Percentiles rank a stretch among this genome's conserved stretches.
These are phyloP conservation scores for Paramormyrops kingsleyae DNA, from an alignment of 2,113 vertebrate species.

Conservation along the genomic window DNA sequence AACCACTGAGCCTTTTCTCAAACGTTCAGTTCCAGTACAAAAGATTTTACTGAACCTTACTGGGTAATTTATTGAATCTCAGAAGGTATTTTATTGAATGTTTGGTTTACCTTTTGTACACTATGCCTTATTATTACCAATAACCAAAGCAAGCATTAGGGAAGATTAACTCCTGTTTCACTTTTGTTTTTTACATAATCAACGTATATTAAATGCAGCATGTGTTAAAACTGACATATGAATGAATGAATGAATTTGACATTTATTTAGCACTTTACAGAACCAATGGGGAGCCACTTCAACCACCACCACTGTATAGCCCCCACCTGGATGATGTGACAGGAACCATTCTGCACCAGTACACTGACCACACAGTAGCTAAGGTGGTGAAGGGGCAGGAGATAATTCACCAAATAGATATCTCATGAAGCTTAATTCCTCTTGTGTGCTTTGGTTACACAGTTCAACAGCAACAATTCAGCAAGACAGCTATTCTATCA, in stretches of 20 bases:
- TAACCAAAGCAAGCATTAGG: neutral
- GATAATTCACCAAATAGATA: neutral
- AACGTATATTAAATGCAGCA: neutral
- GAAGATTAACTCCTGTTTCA: neutral
- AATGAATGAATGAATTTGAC: neutral
- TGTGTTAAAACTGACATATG: neutral
- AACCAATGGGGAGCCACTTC: neutral
- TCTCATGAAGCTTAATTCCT: neutral
- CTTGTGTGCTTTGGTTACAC: neutral
- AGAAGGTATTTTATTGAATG: neutral
- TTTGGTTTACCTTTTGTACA: neutral
- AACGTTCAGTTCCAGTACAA: neutral
- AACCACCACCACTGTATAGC: neutral
- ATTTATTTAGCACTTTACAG: neutral
- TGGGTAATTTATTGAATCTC: neutral
- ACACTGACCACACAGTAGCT: neutral
- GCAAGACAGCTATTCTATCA: neutral
- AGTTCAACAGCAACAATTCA: neutral
- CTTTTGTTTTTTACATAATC: neutral
- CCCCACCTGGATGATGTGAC: neutral
- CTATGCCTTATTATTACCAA: neutral
- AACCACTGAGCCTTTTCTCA: neutral
- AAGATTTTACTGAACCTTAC: neutral
- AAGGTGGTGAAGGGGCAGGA: neutral
- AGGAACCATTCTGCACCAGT: neutral